Conservation (phyloP, 2,113 vertebrate species). For the Lampris megalopsis region DNA sequence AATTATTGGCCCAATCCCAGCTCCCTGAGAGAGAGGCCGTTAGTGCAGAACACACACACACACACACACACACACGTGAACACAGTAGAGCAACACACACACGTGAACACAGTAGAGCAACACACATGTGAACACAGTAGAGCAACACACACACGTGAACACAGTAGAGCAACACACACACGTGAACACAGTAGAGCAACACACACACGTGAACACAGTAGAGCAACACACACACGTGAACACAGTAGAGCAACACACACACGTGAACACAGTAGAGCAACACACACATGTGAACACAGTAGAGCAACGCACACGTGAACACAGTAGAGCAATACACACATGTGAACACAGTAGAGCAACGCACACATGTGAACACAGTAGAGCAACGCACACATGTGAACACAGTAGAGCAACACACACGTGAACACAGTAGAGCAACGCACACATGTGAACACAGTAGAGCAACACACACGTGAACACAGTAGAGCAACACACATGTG, state of each 20-base stretch:
- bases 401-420: too few relatives aligned
- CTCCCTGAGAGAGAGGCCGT: conserved; percentile 44
- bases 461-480: too few relatives aligned
- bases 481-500: too few relatives aligned
- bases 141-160: conserved; percentile 18
- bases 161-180: conserved; percentile 33
- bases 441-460: too few relatives aligned
- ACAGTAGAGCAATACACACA: too few relatives aligned
- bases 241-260: conserved; percentile 28
- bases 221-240: conserved; percentile 18
- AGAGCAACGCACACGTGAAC: too few relatives aligned
- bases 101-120: conserved; percentile 60
- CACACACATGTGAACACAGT: not conserved
- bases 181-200: conserved; percentile 18
- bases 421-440: too few relatives aligned
- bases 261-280: conserved; percentile 22
- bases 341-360: too few relatives aligned
- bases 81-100: conserved; percentile 49
- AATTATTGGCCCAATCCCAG: conserved; percentile 74
- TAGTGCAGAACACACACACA: conserved; percentile 12
- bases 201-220: conserved; percentile 32
- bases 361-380: too few relatives aligned
- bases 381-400: too few relatives aligned
- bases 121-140: conserved; percentile 30
- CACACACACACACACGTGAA: conserved; percentile 50